Conservation (phyloP, 2,797 vertebrate genomes). For the Mormyrus proboscirostris region DNA sequence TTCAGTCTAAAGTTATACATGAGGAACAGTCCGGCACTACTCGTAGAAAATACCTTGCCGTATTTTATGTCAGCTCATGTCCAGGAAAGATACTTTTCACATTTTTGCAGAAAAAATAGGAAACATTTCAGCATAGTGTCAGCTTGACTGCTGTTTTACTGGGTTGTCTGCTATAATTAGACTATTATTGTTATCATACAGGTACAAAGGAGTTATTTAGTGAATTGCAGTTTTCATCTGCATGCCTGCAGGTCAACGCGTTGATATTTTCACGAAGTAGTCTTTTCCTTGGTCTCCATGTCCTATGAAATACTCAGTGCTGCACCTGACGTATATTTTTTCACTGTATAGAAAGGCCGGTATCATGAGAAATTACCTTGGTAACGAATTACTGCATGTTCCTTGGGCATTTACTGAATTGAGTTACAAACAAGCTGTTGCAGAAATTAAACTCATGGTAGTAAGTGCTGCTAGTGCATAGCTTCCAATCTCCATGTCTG, state of each 20-base stretch:
- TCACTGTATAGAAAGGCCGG: not conserved
- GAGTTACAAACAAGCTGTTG: not conserved
- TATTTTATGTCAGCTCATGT: not conserved
- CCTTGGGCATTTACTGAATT: not conserved
- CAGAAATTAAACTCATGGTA: not conserved
- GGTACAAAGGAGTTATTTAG: slow-evolving; percentile 2
- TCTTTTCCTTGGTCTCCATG: not conserved
- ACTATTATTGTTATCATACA: slow-evolving; percentile 9
- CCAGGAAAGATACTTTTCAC: not conserved
- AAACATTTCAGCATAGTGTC: not conserved
- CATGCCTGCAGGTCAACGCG: not conserved
- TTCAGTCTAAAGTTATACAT: not conserved
- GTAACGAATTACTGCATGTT: not conserved
- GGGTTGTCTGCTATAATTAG: not conserved
- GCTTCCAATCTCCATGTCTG: not conserved
- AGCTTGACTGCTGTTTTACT: slow-evolving; percentile 1
- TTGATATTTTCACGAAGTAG: not conserved
- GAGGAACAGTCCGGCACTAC: not conserved
- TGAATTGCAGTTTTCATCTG: not conserved
- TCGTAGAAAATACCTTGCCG: not conserved
- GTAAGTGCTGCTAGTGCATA: not conserved
- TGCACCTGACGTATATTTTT: not conserved
- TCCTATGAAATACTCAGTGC: not conserved
- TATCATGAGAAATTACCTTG: not conserved
- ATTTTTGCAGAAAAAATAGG: not conserved